phyloP scores from a whole-genome alignment of 2,113 vertebrate genomes.

The Elgaria multicarinata region DNA sequence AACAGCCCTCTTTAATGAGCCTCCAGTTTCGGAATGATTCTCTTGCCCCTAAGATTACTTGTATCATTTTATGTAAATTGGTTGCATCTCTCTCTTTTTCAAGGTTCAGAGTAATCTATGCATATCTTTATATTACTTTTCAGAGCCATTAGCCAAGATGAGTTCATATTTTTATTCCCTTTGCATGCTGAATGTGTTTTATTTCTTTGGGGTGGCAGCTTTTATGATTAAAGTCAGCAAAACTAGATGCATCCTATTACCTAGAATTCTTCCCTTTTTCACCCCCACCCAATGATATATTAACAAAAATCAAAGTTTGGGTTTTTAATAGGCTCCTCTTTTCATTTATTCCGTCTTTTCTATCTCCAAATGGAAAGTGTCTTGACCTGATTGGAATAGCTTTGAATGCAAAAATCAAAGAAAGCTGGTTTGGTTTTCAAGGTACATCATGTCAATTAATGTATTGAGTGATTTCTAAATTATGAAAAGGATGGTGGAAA shows the following conservation, averaged over 20 bases:
- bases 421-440: neutral
- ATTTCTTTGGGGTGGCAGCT: constrained; percentile 64
- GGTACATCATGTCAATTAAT: neutral
- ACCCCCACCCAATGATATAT: constrained; percentile 33
- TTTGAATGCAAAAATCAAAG: constrained; percentile 33
- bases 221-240: constrained; percentile 67
- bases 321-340: neutral
- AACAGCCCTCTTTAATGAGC: constrained; percentile 41
- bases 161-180: constrained; percentile 66
- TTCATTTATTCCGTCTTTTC: constrained; percentile 25
- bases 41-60: constrained; percentile 54
- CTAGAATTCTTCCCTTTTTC: constrained; percentile 12
- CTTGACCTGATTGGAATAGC: neutral
- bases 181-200: constrained; percentile 41
- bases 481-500: constrained; percentile 9
- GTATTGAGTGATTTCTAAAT: neutral
- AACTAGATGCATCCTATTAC: constrained; percentile 50
- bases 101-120: constrained; percentile 61
- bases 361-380: constrained; percentile 9
- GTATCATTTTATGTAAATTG: constrained; percentile 69
- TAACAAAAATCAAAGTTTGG: constrained; percentile 53
- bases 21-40: constrained; percentile 46
- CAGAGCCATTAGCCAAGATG: constrained; percentile 63
- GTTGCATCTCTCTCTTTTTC: constrained; percentile 49
- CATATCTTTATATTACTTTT: constrained; percentile 61